Evolutionary conservation across 2,113 vertebrate genomes (phyloP).

Genomic region (Zapus hudsonius): DNA sequence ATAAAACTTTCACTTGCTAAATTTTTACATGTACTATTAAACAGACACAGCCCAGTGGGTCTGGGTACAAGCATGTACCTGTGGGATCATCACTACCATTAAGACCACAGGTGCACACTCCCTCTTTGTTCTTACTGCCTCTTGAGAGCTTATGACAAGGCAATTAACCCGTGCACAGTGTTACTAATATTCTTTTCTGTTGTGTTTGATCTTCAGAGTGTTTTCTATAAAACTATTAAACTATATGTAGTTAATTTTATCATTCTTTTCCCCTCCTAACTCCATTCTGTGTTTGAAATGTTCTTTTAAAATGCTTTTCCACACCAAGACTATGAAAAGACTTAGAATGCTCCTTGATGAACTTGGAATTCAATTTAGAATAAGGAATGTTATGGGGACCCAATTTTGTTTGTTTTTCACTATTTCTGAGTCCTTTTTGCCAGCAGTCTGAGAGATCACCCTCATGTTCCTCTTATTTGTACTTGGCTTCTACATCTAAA

Average conservation of each 20-base stretch:
- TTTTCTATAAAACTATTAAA: background rate
- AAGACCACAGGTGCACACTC: background rate
- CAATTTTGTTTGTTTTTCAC: constrained; percentile 25
- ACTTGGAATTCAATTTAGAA: background rate
- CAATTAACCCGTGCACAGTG: background rate
- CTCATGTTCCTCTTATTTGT: background rate
- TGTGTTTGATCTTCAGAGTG: background rate
- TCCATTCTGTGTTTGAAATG: constrained; percentile 12
- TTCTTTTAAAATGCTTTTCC: constrained; percentile 9
- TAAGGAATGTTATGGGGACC: background rate
- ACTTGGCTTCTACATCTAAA: constrained; percentile 35
- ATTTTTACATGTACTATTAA: background rate
- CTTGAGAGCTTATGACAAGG: background rate
- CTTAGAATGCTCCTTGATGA: constrained; percentile 7
- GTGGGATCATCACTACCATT: background rate
- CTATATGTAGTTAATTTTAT: background rate
- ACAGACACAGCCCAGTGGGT: background rate
- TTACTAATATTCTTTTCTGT: background rate
- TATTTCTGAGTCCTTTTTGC: background rate
- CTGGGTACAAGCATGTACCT: background rate
- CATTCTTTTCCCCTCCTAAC: background rate
- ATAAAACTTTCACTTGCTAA: background rate
- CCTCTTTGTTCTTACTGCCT: background rate
- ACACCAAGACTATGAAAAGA: background rate
- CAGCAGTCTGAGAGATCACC: background rate